These are phyloP conservation scores for Pteropus rufus DNA, from an alignment of 2,797 vertebrate genomes.

Conservation along the genomic window DNA sequence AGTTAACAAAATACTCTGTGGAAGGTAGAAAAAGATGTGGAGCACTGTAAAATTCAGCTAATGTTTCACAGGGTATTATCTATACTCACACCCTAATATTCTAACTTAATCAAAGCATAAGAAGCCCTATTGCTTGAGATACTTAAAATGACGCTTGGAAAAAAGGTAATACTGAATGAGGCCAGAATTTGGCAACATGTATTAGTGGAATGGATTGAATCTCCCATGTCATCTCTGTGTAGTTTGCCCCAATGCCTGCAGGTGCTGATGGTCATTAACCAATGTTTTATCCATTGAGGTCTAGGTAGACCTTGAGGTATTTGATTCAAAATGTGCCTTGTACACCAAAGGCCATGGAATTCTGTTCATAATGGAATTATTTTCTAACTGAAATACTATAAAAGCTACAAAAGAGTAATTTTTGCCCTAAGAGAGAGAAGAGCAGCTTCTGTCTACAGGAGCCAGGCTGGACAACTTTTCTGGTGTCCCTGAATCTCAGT, in stretches of 20 bases:
- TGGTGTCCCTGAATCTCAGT: not conserved
- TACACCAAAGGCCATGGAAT: conserved; percentile 3
- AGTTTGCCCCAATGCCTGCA: not conserved
- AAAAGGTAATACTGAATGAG: conserved; percentile 5
- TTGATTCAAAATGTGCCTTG: conserved; percentile 53
- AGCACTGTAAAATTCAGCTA: not conserved
- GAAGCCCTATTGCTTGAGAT: not conserved
- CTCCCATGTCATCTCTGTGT: not conserved
- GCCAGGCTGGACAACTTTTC: not conserved
- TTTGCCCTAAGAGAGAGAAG: conserved; percentile 21
- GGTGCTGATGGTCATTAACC: conserved; percentile 3
- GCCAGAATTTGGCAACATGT: not conserved
- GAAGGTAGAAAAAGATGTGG: conserved; percentile 5
- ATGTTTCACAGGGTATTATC: not conserved
- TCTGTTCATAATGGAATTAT: conserved; percentile 45
- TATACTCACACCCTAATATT: not conserved
- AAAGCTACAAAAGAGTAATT: conserved; percentile 44
- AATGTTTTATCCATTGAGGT: conserved; percentile 43
- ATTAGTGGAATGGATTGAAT: not conserved
- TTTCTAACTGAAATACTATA: conserved; percentile 27
- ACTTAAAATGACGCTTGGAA: conserved; percentile 25
- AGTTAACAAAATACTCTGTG: not conserved
- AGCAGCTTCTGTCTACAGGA: not conserved
- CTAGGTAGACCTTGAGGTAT: conserved; percentile 62
- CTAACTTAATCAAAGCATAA: not conserved